Percentiles rank a stretch among this genome's conserved stretches.
Evolutionary conservation across 2,888 invertebrate genomes (phyloP).

Genomic region (Iselma pallidipennis): DNA sequence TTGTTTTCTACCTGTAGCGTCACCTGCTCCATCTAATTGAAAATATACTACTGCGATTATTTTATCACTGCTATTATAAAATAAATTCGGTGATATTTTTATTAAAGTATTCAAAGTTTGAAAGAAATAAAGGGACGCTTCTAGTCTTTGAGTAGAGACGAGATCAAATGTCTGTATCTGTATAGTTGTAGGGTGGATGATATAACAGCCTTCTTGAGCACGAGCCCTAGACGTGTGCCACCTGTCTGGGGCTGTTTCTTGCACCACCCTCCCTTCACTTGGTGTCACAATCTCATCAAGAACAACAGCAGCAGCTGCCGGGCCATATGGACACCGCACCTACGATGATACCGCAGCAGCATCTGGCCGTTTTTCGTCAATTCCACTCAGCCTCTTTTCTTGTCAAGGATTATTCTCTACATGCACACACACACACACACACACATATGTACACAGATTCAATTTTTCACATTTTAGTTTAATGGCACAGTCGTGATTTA

Average conservation of each 20-base stretch:
- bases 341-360: conserved; percentile 8
- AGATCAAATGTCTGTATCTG: background rate
- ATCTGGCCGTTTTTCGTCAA: conserved; percentile 13
- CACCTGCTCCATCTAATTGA: conserved; percentile 18
- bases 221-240: conserved; percentile 25
- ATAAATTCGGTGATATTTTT: too few species aligned
- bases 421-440: too few species aligned
- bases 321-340: conserved; percentile 40
- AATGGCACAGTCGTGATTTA: background rate
- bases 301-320: conserved; percentile 39
- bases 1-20: conserved; percentile 17
- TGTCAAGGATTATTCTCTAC: background rate
- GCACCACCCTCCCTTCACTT: background rate
- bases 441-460: too few species aligned
- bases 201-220: conserved; percentile 7
- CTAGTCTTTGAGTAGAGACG: too few species aligned
- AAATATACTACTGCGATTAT: background rate
- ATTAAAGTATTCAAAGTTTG: too few species aligned
- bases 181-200: background rate
- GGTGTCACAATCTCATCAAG: conserved; percentile 17
- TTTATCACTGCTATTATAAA: too few species aligned
- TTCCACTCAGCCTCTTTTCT: conserved; percentile 4
- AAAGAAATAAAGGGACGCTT: background rate
- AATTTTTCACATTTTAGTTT: background rate
- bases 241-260: conserved; percentile 15